A percentile compares a stretch with the other conserved stretches of the same genome.
phyloP scores from a whole-genome alignment of 2,888 invertebrate species.

The Apamea epomidion region DNA sequence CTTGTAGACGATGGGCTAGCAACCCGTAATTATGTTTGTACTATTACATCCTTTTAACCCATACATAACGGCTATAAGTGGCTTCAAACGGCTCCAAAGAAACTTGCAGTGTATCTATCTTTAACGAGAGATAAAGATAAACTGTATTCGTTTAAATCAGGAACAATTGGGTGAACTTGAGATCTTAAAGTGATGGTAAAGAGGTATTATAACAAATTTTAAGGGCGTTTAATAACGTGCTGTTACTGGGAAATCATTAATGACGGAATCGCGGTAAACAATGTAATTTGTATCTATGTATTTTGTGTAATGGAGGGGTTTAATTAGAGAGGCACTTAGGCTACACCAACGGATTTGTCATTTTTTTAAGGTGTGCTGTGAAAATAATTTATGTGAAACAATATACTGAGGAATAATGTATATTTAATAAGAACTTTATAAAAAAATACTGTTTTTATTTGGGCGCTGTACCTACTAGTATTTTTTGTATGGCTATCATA shows the following conservation, averaged over 20 bases:
- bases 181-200: slow-evolving; percentile 19
- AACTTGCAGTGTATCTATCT: slow-evolving; percentile 16
- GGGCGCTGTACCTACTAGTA: too few relatives aligned
- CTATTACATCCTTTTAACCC: slow-evolving; percentile 47
- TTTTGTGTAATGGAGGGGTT: slow-evolving; percentile 31
- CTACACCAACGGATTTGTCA: slow-evolving; percentile 10
- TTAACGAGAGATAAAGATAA: slow-evolving; percentile 12
- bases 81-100: slow-evolving; percentile 44
- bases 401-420: not conserved
- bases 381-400: not conserved
- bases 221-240: slow-evolving; percentile 23
- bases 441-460: not conserved
- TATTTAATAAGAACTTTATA: not conserved
- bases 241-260: slow-evolving; percentile 40
- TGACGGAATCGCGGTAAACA: slow-evolving; percentile 50
- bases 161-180: slow-evolving; percentile 10
- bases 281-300: slow-evolving; percentile 46
- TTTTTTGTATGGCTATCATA: not conserved
- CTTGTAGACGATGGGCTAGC: slow-evolving; percentile 43
- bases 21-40: slow-evolving; percentile 54
- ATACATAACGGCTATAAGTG: slow-evolving; percentile 35
- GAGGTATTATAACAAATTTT: slow-evolving; percentile 19
- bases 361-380: slow-evolving; percentile 5
- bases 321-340: slow-evolving; percentile 28
- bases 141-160: slow-evolving; percentile 2